Evolutionary conservation across 2,797 vertebrate species (phyloP).

Genomic region (Alcedo quadribrachys): DNA sequence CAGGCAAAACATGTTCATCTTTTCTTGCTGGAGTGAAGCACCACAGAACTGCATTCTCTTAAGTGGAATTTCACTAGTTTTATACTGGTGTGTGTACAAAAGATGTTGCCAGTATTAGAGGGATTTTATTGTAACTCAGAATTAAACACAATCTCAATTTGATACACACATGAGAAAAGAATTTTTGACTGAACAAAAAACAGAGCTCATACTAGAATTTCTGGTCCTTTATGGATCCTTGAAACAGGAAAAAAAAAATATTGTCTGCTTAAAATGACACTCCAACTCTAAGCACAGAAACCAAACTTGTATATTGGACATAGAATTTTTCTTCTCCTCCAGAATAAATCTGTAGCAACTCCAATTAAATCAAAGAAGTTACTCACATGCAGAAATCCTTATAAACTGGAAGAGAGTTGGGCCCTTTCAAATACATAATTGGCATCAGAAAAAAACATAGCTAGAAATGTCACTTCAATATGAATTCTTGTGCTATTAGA

Average conservation of each 20-base stretch:
- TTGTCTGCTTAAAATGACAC: not conserved
- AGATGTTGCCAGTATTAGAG: not conserved
- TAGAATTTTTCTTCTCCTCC: not conserved
- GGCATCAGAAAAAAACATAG: not conserved
- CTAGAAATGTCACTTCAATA: not conserved
- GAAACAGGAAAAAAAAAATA: not conserved
- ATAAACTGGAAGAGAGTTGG: not conserved
- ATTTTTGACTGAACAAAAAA: not conserved
- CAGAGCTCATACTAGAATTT: not conserved
- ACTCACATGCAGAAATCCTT: not conserved
- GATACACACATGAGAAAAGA: not conserved
- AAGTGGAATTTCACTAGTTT: not conserved
- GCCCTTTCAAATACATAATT: not conserved
- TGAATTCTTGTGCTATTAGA: not conserved
- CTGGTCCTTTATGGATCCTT: not conserved
- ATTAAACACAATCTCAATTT: not conserved
- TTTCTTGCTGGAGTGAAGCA: not conserved
- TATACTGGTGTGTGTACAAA: not conserved
- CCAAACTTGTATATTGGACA: not conserved
- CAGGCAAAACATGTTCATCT: not conserved
- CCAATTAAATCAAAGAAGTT: not conserved
- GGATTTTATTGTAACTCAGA: not conserved
- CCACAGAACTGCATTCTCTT: not conserved
- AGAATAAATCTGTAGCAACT: not conserved
- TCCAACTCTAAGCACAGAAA: not conserved